Conservation (phyloP, 2,797 vertebrate genomes). For the Orestias chungarensis region DNA sequence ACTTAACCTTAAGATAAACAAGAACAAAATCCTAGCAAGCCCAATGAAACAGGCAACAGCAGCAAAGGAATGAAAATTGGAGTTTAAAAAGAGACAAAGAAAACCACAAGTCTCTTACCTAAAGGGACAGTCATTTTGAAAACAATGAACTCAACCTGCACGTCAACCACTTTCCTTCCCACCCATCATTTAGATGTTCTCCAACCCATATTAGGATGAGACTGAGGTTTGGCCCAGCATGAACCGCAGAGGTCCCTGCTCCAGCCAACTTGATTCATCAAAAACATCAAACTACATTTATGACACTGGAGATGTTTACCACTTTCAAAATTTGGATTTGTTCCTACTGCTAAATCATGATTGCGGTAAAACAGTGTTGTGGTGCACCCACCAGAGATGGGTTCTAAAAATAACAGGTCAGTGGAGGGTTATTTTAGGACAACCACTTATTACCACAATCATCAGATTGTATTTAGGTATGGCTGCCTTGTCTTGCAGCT, state of each 20-base stretch:
- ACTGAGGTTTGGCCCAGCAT: conserved; percentile 37
- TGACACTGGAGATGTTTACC: conserved; percentile 8
- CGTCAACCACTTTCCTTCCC: conserved; percentile 31
- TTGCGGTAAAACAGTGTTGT: background rate
- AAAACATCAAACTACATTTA: conserved; percentile 11
- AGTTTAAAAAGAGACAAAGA: conserved; percentile 16
- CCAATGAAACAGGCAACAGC: conserved; percentile 25
- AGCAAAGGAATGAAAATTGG: conserved; percentile 11
- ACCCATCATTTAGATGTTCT: conserved; percentile 41
- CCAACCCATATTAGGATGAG: background rate
- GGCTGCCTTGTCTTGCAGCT: too few relatives aligned
- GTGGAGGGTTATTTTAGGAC: background rate
- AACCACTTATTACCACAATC: background rate
- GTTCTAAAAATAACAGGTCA: background rate
- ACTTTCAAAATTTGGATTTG: conserved; percentile 22
- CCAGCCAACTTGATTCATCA: conserved; percentile 9
- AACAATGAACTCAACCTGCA: conserved; percentile 46
- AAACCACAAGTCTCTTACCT: conserved; percentile 26
- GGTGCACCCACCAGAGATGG: background rate
- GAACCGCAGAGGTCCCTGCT: conserved; percentile 26
- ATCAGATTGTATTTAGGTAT: too few relatives aligned
- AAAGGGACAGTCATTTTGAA: conserved; percentile 25
- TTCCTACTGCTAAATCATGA: conserved; percentile 14
- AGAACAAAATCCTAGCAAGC: background rate
- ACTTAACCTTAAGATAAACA: background rate